Percentiles rank a stretch among this genome's conserved stretches.
Conservation (phyloP, 1,140 invertebrate genomes). For the Ostrea denselamellosa region DNA sequence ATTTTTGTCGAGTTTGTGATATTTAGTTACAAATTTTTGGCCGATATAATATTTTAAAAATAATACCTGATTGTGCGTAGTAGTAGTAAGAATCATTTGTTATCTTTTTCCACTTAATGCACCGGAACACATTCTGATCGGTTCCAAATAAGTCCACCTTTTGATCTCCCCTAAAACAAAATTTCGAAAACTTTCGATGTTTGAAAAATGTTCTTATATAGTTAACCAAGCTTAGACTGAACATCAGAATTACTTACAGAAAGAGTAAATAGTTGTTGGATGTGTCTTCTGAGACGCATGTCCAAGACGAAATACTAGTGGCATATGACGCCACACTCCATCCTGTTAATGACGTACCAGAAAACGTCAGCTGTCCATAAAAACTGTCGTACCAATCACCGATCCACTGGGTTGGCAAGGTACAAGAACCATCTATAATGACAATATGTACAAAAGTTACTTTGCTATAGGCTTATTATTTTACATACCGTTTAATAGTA, state of each 20-base stretch:
- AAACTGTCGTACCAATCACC: conserved; percentile 44
- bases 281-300: conserved; percentile 43
- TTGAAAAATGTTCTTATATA: too few relatives aligned
- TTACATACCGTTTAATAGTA: too few relatives aligned
- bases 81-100: conserved; percentile 43
- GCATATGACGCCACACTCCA: conserved; percentile 30
- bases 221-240: background rate
- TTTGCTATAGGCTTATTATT: too few relatives aligned
- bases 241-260: background rate
- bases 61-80: conserved; percentile 42
- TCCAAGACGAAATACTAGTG: conserved; percentile 15
- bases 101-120: conserved; percentile 46
- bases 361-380: conserved; percentile 24
- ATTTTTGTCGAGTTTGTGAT: too few relatives aligned
- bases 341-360: background rate
- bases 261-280: conserved; percentile 38
- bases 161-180: conserved; percentile 43
- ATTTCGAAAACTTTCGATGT: too few relatives aligned
- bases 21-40: too few relatives aligned
- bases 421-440: conserved; percentile 42
- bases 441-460: background rate
- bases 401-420: conserved; percentile 38
- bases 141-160: conserved; percentile 40
- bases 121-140: conserved; percentile 32
- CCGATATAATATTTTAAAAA: background rate